Evolutionary conservation across 2,888 invertebrate species (phyloP).

Genomic region (Apoderus coryli): DNA sequence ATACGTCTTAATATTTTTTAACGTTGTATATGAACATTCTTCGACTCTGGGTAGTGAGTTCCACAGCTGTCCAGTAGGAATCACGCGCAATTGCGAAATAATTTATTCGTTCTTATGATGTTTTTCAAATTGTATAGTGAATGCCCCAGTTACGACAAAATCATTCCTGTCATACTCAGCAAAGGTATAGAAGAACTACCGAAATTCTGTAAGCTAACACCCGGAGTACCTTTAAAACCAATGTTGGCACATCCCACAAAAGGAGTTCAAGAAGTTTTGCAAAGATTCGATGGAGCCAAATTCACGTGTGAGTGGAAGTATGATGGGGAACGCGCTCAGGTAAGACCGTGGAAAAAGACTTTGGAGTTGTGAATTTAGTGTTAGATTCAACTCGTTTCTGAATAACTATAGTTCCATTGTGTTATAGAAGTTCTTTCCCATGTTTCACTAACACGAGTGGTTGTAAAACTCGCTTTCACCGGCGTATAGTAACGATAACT

Average conservation of each 20-base stretch:
- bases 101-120: background rate
- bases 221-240: conserved; percentile 90
- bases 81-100: background rate
- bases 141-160: conserved; percentile 84
- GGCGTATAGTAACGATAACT: too few relatives aligned
- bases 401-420: too few relatives aligned
- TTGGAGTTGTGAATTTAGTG: too few relatives aligned
- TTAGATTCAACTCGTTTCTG: too few relatives aligned
- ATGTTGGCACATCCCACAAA: conserved; percentile 98
- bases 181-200: conserved; percentile 64
- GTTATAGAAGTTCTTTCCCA: too few relatives aligned
- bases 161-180: conserved; percentile 63
- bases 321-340: conserved; percentile 96
- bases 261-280: conserved; percentile 78
- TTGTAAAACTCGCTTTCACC: too few relatives aligned
- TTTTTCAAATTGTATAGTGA: conserved; percentile 44
- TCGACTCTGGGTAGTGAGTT: background rate
- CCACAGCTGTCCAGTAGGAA: background rate
- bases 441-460: too few relatives aligned
- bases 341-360: too few relatives aligned
- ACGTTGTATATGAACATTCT: background rate
- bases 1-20: conserved; percentile 5
- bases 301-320: conserved; percentile 99
- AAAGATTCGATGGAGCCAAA: conserved; percentile 51
- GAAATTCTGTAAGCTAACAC: conserved; percentile 69